A percentile compares a stretch with the other conserved stretches of the same genome.
Conservation (phyloP, 2,888 invertebrate genomes). For the Hermaeophaga mercurialis region DNA sequence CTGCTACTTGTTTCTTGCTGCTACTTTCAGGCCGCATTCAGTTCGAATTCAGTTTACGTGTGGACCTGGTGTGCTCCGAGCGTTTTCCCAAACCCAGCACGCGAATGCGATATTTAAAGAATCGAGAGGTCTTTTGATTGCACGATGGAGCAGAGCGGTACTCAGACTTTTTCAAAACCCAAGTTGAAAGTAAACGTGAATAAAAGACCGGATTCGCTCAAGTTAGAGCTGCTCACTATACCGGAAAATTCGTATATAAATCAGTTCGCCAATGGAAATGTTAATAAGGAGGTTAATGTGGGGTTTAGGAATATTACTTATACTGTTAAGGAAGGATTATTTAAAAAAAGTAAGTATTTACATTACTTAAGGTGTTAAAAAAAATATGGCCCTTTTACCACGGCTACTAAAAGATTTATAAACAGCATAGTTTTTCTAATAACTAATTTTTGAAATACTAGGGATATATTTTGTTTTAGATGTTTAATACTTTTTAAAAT, state of each 20-base stretch:
- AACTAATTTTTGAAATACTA: too few species aligned
- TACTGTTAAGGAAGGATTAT: conserved; percentile 63
- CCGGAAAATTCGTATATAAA: conserved; percentile 46
- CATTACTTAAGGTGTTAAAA: too few species aligned
- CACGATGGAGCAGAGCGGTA: conserved; percentile 30
- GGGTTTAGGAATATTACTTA: conserved; percentile 71
- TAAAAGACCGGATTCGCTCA: conserved; percentile 50
- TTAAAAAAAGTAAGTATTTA: conserved; percentile 19
- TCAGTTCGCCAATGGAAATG: conserved; percentile 36
- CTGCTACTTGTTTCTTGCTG: background rate
- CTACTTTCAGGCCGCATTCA: background rate
- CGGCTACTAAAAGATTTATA: too few species aligned
- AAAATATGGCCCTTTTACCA: too few species aligned
- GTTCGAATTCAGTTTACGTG: background rate
- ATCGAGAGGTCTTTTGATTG: background rate
- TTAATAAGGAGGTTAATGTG: conserved; percentile 60
- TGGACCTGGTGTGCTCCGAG: background rate
- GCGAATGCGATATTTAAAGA: background rate
- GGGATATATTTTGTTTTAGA: too few species aligned
- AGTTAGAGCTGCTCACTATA: conserved; percentile 50
- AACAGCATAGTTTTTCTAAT: too few species aligned
- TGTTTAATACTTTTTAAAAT: too few species aligned
- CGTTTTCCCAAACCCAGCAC: background rate
- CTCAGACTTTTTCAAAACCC: conserved; percentile 17
- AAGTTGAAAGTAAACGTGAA: conserved; percentile 25